Evolutionary conservation across 2,113 vertebrate genomes (phyloP).

Genomic region (Sander vitreus): DNA sequence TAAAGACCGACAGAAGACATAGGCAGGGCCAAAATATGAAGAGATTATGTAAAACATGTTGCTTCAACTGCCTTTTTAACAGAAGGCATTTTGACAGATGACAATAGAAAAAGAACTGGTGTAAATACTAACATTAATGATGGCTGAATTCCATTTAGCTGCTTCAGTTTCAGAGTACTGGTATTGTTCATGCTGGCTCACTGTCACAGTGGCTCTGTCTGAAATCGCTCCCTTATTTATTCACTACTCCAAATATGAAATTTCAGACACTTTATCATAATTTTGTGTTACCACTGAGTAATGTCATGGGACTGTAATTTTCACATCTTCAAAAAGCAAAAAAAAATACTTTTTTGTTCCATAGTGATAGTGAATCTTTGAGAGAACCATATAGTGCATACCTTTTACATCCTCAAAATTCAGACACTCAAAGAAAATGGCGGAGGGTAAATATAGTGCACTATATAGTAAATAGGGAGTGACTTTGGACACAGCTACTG

Average conservation of each 20-base stretch:
- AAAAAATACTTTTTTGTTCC: too few species aligned
- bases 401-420: too few species aligned
- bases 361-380: too few species aligned
- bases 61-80: background rate
- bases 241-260: background rate
- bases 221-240: background rate
- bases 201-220: too few species aligned
- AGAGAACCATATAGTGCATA: too few species aligned
- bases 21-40: background rate
- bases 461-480: background rate
- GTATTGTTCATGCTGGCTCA: background rate
- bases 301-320: background rate
- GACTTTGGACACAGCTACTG: background rate
- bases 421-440: too few species aligned
- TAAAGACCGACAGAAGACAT: background rate
- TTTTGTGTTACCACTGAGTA: background rate
- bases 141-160: slow-evolving; percentile 6
- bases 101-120: background rate
- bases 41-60: background rate
- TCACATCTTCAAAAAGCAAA: background rate
- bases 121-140: background rate
- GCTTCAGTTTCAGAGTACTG: background rate
- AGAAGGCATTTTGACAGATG: background rate
- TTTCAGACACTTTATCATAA: background rate
- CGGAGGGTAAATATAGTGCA: background rate